These are phyloP conservation scores for Pardalotus punctatus DNA, from an alignment of 2,113 vertebrate genomes.

Conservation along the genomic window DNA sequence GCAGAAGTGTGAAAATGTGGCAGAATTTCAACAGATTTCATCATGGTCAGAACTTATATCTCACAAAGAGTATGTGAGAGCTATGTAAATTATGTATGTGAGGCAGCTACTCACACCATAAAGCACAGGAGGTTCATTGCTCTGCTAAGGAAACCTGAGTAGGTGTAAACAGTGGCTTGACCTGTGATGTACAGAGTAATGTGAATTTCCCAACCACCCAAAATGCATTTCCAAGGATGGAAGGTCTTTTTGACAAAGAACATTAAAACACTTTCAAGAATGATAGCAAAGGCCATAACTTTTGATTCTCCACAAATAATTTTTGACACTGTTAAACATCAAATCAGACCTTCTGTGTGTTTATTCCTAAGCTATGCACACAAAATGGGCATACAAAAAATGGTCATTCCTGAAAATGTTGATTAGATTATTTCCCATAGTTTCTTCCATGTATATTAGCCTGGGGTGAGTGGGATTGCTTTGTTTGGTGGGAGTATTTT, in stretches of 20 bases:
- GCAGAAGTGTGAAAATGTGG: neutral
- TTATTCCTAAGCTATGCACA: neutral
- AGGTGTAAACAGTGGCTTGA: neutral
- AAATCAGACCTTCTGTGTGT: neutral
- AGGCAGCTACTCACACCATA: neutral
- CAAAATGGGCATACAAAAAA: neutral
- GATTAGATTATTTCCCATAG: neutral
- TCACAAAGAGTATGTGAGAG: neutral
- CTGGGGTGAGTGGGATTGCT: neutral
- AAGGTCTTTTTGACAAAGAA: neutral
- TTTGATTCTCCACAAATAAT: neutral
- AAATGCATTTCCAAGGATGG: neutral
- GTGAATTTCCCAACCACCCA: neutral
- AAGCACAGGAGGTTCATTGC: fast-evolving
- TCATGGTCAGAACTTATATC: neutral
- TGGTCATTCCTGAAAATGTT: neutral
- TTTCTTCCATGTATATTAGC: neutral
- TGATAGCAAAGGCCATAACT: neutral
- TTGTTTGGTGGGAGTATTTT: neutral
- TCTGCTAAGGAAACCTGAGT: neutral
- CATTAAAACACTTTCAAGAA: neutral
- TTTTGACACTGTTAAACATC: neutral
- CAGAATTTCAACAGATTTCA: neutral
- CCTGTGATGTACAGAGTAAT: neutral
- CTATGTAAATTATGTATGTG: neutral